Evolutionary conservation across 2,113 vertebrate genomes (phyloP).

Genomic region (Calidris pugnax): DNA sequence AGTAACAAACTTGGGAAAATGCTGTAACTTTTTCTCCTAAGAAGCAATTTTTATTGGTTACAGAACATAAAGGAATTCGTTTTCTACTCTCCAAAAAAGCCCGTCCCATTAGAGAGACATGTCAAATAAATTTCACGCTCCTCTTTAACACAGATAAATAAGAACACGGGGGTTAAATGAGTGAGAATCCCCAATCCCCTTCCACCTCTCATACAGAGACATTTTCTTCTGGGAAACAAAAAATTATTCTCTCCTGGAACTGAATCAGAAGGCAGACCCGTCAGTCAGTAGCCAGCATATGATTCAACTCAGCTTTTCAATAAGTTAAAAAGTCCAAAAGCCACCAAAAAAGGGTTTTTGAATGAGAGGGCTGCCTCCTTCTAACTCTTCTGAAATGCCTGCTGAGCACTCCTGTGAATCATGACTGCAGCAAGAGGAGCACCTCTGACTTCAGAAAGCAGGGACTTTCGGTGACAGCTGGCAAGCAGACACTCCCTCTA

Average conservation of each 20-base stretch:
- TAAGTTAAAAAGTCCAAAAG: conserved; percentile 66
- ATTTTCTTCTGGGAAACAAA: conserved; percentile 73
- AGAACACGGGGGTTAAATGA: conserved; percentile 33
- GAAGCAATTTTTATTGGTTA: conserved; percentile 36
- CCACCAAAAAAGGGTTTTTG: conserved; percentile 46
- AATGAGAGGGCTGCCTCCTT: conserved; percentile 40
- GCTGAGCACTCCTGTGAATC: conserved; percentile 8
- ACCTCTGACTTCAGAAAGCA: conserved; percentile 30
- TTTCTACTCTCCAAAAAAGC: not conserved
- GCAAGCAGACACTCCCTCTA: conserved; percentile 62
- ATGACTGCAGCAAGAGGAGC: conserved; percentile 49
- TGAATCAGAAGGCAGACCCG: conserved; percentile 74
- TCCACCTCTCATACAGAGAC: conserved; percentile 60
- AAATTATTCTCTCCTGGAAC: conserved; percentile 72
- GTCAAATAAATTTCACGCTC: conserved; percentile 43
- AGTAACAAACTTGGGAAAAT: not conserved
- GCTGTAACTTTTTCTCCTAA: not conserved
- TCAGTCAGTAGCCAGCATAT: conserved; percentile 70
- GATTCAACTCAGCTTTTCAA: conserved; percentile 73
- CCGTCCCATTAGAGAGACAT: not conserved
- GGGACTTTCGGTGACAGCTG: conserved; percentile 59
- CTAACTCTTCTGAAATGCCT: conserved; percentile 39
- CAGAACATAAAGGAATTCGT: conserved; percentile 51
- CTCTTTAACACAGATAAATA: conserved; percentile 51
- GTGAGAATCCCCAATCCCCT: conserved; percentile 54